A percentile compares a stretch with the other conserved stretches of the same genome.
Evolutionary conservation across 2,888 invertebrate genomes (phyloP).

Genomic region (Ormia ochracea): DNA sequence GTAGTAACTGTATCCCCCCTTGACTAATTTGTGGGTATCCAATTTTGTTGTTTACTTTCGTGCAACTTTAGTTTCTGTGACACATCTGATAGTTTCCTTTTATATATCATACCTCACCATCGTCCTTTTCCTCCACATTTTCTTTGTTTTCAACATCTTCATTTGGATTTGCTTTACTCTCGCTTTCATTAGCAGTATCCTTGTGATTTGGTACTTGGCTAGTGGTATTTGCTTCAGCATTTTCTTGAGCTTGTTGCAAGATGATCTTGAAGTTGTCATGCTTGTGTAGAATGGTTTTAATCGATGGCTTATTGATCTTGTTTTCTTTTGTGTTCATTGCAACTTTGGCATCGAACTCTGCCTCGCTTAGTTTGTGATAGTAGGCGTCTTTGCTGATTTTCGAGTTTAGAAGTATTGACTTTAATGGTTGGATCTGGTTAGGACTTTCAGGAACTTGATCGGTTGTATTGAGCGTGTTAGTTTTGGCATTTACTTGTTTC

Average conservation of each 20-base stretch:
- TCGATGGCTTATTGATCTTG: slow-evolving; percentile 52
- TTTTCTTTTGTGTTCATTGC: slow-evolving; percentile 44
- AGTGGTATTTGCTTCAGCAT: not conserved
- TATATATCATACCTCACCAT: slow-evolving; percentile 7
- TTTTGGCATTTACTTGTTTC: slow-evolving; percentile 19
- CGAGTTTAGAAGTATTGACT: slow-evolving; percentile 37
- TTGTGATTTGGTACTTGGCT: slow-evolving; percentile 5
- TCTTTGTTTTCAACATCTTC: not conserved
- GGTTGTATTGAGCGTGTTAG: slow-evolving; percentile 1
- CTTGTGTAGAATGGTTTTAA: slow-evolving; percentile 50
- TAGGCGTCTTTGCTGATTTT: slow-evolving; percentile 46
- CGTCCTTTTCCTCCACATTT: not conserved
- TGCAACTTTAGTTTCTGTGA: not conserved
- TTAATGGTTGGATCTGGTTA: slow-evolving; percentile 18
- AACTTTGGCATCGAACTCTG: slow-evolving; percentile 52
- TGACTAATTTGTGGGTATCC: too few species aligned
- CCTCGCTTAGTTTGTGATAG: slow-evolving; percentile 45
- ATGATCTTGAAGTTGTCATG: slow-evolving; percentile 52
- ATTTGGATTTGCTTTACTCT: not conserved
- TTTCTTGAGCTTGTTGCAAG: slow-evolving; percentile 44
- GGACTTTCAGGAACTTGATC: not conserved
- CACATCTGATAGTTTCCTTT: not conserved
- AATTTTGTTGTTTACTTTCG: not conserved
- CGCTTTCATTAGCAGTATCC: not conserved
- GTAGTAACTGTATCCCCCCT: too few species aligned